phyloP scores from a whole-genome alignment of 1,140 invertebrate genomes.

The Octopus sinensis region DNA sequence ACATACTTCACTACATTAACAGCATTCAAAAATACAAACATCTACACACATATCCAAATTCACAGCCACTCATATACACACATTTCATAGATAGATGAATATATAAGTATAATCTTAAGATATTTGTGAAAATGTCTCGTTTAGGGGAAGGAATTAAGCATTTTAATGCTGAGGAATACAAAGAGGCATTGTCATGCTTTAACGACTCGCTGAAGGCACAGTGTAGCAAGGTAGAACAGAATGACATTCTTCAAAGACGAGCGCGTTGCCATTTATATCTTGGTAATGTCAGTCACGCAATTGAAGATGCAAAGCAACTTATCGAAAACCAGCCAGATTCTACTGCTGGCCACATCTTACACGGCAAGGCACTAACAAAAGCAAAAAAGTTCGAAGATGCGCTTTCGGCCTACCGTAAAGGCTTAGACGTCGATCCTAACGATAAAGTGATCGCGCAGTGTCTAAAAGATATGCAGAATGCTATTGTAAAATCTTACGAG shows the following conservation, averaged over 20 bases:
- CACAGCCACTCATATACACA: too few relatives aligned
- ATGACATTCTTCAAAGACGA: constrained; percentile 24
- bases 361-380: constrained; percentile 26
- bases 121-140: background rate
- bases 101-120: too few relatives aligned
- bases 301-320: constrained; percentile 24
- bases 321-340: constrained; percentile 18
- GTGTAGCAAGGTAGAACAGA: background rate
- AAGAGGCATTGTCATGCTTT: background rate
- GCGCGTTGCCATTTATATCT: constrained; percentile 21
- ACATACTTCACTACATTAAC: too few relatives aligned
- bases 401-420: constrained; percentile 26
- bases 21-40: too few relatives aligned
- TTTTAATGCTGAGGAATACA: background rate
- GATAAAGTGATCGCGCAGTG: constrained; percentile 24
- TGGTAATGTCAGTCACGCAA: constrained; percentile 21
- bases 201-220: background rate
- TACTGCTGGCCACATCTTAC: constrained; percentile 23
- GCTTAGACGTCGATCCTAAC: constrained; percentile 30
- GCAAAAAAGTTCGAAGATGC: constrained; percentile 29
- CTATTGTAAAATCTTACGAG: constrained; percentile 23
- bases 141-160: background rate
- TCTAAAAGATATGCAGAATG: constrained; percentile 26
- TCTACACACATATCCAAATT: too few relatives aligned
- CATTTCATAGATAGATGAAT: too few relatives aligned